These are phyloP conservation scores for Zeuzera pyrina DNA, from an alignment of 2,888 invertebrate species.

Conservation along the genomic window DNA sequence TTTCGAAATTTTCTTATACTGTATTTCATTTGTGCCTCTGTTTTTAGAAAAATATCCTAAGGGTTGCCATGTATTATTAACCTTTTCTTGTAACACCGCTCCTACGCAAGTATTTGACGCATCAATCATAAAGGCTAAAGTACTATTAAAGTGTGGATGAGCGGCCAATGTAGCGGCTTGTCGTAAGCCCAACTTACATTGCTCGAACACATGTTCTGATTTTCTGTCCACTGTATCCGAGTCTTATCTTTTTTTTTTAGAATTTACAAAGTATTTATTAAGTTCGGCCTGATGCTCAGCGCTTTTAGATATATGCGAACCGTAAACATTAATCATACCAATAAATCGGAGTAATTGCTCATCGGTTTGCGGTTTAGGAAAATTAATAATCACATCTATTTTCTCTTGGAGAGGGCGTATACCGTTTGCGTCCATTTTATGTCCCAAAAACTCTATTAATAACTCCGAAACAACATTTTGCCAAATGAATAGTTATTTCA, in stretches of 20 bases:
- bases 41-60: too few relatives aligned
- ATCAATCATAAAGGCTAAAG: slow-evolving; percentile 8
- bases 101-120: slow-evolving; percentile 4
- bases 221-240: slow-evolving; percentile 5
- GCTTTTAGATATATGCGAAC: slow-evolving; percentile 5
- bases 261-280: slow-evolving; percentile 6
- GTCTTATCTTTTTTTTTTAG: slow-evolving; percentile 11
- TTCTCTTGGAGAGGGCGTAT: slow-evolving; percentile 6
- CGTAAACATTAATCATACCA: slow-evolving; percentile 11
- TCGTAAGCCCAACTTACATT: slow-evolving; percentile 4
- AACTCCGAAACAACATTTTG: background rate
- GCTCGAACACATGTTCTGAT: slow-evolving; percentile 4
- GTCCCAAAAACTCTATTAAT: slow-evolving; percentile 5
- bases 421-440: slow-evolving; percentile 2
- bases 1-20: too few relatives aligned
- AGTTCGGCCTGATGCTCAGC: slow-evolving; percentile 2
- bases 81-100: slow-evolving; percentile 9
- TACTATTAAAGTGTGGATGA: slow-evolving; percentile 1
- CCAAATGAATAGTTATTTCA: slow-evolving; percentile 20
- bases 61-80: too few relatives aligned
- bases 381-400: slow-evolving; percentile 5
- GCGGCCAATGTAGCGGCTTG: slow-evolving; percentile 2
- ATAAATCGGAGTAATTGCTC: slow-evolving; percentile 10
- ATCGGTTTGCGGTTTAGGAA: slow-evolving; percentile 5
- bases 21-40: too few relatives aligned